Evolutionary conservation across 2,113 vertebrate genomes (phyloP).

Genomic region (Phyllostomus discolor): DNA sequence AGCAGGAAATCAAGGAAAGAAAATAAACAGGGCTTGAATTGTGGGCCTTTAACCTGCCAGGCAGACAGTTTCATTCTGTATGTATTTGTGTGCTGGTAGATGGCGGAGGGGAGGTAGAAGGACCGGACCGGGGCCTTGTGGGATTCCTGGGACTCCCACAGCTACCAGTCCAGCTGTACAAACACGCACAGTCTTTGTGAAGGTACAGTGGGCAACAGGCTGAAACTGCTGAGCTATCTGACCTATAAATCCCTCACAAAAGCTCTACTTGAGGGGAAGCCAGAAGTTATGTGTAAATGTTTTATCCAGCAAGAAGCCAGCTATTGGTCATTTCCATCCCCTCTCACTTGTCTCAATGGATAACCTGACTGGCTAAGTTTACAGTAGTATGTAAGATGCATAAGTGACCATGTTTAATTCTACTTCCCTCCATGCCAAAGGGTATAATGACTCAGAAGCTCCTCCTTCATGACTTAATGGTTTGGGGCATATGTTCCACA

Average conservation of each 20-base stretch:
- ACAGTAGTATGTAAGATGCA: constrained; percentile 43
- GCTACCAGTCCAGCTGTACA: constrained; percentile 93
- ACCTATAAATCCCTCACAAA: constrained; percentile 87
- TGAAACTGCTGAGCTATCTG: constrained; percentile 89
- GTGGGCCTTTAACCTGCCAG: constrained; percentile 84
- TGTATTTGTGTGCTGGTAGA: constrained; percentile 83
- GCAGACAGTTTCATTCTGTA: constrained; percentile 83
- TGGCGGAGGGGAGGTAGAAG: constrained; percentile 83
- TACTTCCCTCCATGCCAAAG: neutral
- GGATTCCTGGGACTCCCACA: constrained; percentile 88
- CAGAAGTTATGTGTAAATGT: constrained; percentile 81
- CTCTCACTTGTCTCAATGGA: constrained; percentile 46
- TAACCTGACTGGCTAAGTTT: constrained; percentile 61
- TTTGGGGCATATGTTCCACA: neutral
- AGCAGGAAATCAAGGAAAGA: constrained; percentile 86
- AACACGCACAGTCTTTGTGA: constrained; percentile 92
- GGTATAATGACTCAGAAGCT: constrained; percentile 68
- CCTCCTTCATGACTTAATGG: constrained; percentile 10
- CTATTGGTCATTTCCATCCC: constrained; percentile 42
- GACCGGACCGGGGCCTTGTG: constrained; percentile 84
- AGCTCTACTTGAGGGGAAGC: constrained; percentile 82
- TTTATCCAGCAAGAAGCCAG: constrained; percentile 77
- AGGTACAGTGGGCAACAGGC: constrained; percentile 91
- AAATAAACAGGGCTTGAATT: constrained; percentile 87
- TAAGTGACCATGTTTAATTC: constrained; percentile 58